phyloP scores from a whole-genome alignment of 2,888 invertebrate genomes.

The Sarcophaga carnaria region DNA sequence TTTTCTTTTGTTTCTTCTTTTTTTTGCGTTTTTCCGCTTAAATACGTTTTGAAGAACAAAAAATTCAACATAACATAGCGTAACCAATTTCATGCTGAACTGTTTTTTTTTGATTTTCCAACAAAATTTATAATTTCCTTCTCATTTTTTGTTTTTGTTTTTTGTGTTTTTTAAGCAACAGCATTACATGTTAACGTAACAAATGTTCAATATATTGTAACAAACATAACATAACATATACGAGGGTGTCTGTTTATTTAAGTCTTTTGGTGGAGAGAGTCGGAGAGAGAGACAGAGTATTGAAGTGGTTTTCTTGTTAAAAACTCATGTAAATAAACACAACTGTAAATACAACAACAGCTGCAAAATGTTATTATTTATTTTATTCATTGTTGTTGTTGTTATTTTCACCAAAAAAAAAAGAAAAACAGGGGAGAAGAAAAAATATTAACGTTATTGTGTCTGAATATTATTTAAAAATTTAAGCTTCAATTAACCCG shows the following conservation, averaged over 20 bases:
- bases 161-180: neutral
- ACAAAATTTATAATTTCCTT: neutral
- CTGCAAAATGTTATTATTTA: slow-evolving; percentile 58
- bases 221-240: neutral
- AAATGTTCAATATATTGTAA: neutral
- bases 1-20: neutral
- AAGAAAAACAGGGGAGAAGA: too few relatives aligned
- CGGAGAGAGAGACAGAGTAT: neutral
- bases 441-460: slow-evolving; percentile 13
- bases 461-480: slow-evolving; percentile 54
- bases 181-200: neutral
- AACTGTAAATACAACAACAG: slow-evolving; percentile 51
- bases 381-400: slow-evolving; percentile 20
- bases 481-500: slow-evolving; percentile 67
- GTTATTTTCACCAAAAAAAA: slow-evolving; percentile 31
- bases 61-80: too few relatives aligned
- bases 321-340: slow-evolving; percentile 41
- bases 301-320: slow-evolving; percentile 46
- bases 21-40: neutral
- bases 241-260: neutral
- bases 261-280: too few relatives aligned
- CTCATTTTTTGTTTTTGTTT: neutral
- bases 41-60: neutral
- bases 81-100: neutral
- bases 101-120: neutral